Evolutionary conservation across 2,797 vertebrate species (phyloP), one percentile per base, ranked within the genome.

Genomic region (Linurgus olivaceus): DNA sequence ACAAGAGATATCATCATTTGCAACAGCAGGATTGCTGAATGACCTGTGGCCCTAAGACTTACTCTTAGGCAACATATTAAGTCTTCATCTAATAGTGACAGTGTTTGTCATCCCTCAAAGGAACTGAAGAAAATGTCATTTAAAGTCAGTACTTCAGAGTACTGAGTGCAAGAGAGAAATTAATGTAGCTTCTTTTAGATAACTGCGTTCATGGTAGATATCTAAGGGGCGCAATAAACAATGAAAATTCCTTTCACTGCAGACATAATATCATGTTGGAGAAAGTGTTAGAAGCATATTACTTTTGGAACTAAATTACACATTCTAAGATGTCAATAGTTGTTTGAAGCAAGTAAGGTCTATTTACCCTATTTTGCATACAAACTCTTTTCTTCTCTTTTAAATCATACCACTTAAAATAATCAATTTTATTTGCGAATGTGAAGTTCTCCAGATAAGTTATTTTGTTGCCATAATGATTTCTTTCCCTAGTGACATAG

Each of bases 1-100:
- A 84, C 66, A 91, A 96, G 51, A 94, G 83, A 94, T 68, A 97
- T 33, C 88, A 57, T 91, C 89, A 96, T 94, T 96, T 95, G 40
- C 79, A 88, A 68, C 62, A 94, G 74, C 90, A 88, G 93, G 93
- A 94, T 93, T 96, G 86, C 91, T 70, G 61, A 23, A 45, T 73
- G 57, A 94, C 82, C 94, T 75, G 17, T 38, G 54, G 78, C 88
- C 70, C 81, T 40, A 63, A 52, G 75, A 74, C 83, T 95, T 93
- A 63, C 90, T 94, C 89, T 77, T 87, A 96, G 80, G 82, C 45
- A 95, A 96, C 28, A 6, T 62, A 63, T 45, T 76, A 80, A 88
- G 67, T 26, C 37, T 94, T 95, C 54, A 28, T 52, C 74, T 81
- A 84, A 62, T 35, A 66, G 86, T 76, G 88, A 47, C 28, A 92